Conservation (phyloP, 2,888 invertebrate genomes). For the Leucophora obtusa region DNA sequence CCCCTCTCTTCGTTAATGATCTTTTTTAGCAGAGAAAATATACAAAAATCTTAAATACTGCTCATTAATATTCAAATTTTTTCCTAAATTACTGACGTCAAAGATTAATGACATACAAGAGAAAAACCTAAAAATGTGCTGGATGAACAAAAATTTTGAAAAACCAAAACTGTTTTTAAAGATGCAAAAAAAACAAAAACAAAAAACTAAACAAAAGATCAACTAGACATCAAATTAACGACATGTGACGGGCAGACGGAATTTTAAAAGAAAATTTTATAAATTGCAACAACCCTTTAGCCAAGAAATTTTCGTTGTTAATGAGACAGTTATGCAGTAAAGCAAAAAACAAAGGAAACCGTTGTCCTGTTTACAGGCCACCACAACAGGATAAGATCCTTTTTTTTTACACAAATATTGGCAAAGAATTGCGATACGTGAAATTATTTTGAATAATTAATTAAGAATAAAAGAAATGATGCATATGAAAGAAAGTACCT, state of each 20-base stretch:
- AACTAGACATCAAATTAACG: conserved; percentile 40
- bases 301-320: not conserved
- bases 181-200: conserved; percentile 26
- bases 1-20: not conserved
- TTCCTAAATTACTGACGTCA: conserved; percentile 13
- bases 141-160: not conserved
- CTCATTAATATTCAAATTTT: conserved; percentile 36
- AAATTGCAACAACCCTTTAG: conserved; percentile 53
- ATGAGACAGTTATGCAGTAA: not conserved
- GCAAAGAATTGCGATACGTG: conserved; percentile 7
- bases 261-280: not conserved
- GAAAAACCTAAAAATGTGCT: conserved; percentile 14
- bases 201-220: not conserved
- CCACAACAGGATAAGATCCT: conserved; percentile 29
- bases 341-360: not conserved
- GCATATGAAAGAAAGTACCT: conserved; percentile 17
- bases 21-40: not conserved
- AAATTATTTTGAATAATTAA: conserved; percentile 29
- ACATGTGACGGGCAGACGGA: conserved; percentile 22
- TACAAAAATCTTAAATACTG: not conserved
- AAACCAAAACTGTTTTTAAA: conserved; percentile 9
- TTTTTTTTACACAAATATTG: conserved; percentile 13
- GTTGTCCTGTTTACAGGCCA: conserved; percentile 6
- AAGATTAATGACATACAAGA: conserved; percentile 47
- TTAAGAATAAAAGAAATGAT: conserved; percentile 13